A percentile compares a stretch with the other conserved stretches of the same genome.
These are phyloP conservation scores for Chaetophractus vellerosus DNA, from an alignment of 2,797 vertebrate genomes.

Conservation along the genomic window DNA sequence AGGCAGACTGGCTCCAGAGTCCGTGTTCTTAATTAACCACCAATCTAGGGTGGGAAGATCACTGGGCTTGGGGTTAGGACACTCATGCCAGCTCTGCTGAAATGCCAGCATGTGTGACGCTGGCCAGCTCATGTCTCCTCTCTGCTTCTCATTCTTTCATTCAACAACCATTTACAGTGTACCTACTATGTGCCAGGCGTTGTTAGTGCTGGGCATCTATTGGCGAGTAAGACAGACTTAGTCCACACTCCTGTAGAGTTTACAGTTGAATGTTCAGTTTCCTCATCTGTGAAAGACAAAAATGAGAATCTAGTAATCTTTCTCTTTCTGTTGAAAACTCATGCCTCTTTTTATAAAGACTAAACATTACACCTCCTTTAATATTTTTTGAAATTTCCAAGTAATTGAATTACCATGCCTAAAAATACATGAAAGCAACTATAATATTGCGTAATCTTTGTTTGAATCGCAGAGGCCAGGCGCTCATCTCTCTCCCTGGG, in stretches of 20 bases:
- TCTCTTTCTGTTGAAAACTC: background rate
- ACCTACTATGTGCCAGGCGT: background rate
- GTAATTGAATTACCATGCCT: conserved; percentile 23
- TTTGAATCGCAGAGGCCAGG: conserved; percentile 5
- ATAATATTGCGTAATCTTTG: conserved; percentile 50
- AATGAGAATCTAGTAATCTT: background rate
- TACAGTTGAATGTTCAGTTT: background rate
- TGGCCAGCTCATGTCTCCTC: background rate
- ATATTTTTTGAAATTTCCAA: conserved; percentile 62
- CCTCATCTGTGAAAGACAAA: background rate
- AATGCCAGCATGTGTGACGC: background rate
- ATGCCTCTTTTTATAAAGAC: background rate
- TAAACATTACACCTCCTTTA: background rate
- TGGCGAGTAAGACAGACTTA: background rate
- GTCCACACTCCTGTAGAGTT: background rate
- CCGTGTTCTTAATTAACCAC: background rate
- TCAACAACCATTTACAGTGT: background rate
- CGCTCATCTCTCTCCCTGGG: background rate
- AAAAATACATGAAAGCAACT: conserved; percentile 68
- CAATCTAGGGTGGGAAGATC: background rate
- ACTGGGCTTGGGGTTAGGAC: conserved; percentile 14
- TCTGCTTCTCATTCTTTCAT: background rate
- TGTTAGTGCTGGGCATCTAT: background rate
- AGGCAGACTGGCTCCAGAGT: conserved; percentile 44
- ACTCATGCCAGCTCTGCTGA: background rate